These are phyloP conservation scores for Xanthorhoe spadicearia DNA, from an alignment of 2,888 invertebrate species.

Conservation along the genomic window DNA sequence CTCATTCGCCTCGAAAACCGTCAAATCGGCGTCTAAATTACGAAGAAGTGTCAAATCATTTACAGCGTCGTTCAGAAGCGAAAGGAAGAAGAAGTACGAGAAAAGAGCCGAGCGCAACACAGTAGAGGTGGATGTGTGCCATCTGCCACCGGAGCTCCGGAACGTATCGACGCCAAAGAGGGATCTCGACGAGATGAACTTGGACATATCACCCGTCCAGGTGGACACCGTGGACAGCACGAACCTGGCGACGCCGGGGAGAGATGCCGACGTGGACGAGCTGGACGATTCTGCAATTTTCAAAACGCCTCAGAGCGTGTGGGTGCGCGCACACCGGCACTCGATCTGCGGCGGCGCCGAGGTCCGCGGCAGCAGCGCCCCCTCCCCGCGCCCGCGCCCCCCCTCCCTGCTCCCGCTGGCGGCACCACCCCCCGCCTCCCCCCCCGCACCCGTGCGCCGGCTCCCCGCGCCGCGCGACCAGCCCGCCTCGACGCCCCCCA, in stretches of 20 bases:
- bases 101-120: constrained; percentile 74
- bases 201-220: constrained; percentile 78
- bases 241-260: constrained; percentile 61
- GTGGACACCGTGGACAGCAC: constrained; percentile 79
- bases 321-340: constrained; percentile 70
- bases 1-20: constrained; percentile 79
- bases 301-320: constrained; percentile 76
- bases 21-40: constrained; percentile 78
- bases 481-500: constrained; percentile 73
- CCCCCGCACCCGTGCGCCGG: constrained; percentile 52
- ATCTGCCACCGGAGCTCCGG: constrained; percentile 64
- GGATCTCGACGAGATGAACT: constrained; percentile 69
- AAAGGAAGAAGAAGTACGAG: constrained; percentile 81
- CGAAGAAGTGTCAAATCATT: constrained; percentile 81
- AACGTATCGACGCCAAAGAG: constrained; percentile 73
- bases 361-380: constrained; percentile 49
- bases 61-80: constrained; percentile 81
- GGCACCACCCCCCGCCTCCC: constrained; percentile 44
- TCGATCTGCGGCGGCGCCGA: constrained; percentile 68
- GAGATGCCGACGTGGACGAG: constrained; percentile 65
- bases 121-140: constrained; percentile 72
- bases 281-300: constrained; percentile 73
- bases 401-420: constrained; percentile 44
- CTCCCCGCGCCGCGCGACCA: constrained; percentile 63
- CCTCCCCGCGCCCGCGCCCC: constrained; percentile 47